phyloP scores from a whole-genome alignment of 2,113 vertebrate genomes.

The Cephalopterus ornatus region DNA sequence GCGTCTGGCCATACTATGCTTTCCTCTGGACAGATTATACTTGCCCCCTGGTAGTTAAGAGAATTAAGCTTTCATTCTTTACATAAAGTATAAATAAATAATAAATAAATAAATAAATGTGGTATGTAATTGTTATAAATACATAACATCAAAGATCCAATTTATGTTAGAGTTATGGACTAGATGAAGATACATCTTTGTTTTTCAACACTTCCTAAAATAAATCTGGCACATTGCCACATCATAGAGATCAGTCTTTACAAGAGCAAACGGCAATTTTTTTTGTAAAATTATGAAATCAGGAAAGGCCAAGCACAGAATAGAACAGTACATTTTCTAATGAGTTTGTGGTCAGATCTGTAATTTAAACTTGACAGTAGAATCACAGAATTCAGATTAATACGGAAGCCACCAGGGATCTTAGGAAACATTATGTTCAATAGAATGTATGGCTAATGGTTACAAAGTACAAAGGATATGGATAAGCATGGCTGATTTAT shows the following conservation, averaged over 20 bases:
- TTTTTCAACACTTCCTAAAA: not conserved
- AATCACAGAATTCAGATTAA: constrained; percentile 42
- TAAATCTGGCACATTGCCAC: not conserved
- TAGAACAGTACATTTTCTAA: not conserved
- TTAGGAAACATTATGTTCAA: constrained; percentile 30
- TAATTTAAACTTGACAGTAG: constrained; percentile 27
- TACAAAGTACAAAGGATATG: not conserved
- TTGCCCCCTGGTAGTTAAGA: not conserved
- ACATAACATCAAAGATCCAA: not conserved
- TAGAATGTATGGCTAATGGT: constrained; percentile 22
- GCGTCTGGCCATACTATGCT: not conserved
- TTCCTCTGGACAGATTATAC: constrained; percentile 50
- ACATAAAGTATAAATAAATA: not conserved
- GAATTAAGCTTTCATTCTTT: constrained; percentile 1
- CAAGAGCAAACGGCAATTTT: not conserved
- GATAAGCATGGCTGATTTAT: constrained; percentile 37
- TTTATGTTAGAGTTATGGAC: not conserved
- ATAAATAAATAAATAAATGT: not conserved
- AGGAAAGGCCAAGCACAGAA: not conserved
- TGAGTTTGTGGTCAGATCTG: constrained; percentile 27
- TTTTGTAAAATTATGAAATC: not conserved
- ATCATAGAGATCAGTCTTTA: not conserved
- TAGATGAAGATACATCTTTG: not conserved
- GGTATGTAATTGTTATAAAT: not conserved
- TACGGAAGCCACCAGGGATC: not conserved